A percentile compares a stretch with the other conserved stretches of the same genome.
phyloP scores from a whole-genome alignment of 2,113 vertebrate genomes.

The Hystrix brachyura region DNA sequence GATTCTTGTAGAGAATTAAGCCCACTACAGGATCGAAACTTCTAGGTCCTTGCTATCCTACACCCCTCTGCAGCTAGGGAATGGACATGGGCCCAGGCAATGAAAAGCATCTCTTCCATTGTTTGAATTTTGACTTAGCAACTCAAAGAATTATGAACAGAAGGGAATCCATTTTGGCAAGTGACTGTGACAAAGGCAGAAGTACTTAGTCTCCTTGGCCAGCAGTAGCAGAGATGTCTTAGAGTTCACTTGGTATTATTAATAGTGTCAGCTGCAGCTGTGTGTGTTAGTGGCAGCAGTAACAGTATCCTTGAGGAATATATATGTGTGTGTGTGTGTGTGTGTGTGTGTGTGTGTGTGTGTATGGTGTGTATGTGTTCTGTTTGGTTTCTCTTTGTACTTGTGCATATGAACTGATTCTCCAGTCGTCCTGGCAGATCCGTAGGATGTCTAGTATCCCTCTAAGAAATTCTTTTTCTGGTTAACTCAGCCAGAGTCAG shows the following conservation, averaged over 20 bases:
- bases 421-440: neutral
- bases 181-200: neutral
- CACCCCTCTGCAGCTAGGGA: neutral
- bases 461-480: neutral
- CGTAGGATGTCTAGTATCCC: neutral
- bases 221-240: neutral
- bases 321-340: too few relatives aligned
- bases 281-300: neutral
- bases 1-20: neutral
- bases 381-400: neutral
- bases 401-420: neutral
- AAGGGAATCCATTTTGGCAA: neutral
- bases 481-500: neutral
- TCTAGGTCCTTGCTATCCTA: neutral
- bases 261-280: neutral
- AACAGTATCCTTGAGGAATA: neutral
- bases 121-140: neutral
- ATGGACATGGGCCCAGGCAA: neutral
- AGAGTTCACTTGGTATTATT: neutral
- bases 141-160: neutral
- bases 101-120: neutral
- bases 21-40: neutral
- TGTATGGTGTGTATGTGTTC: neutral
- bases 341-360: neutral
- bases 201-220: neutral